phyloP scores from a whole-genome alignment of 35 echinoderm and acorn worm genomes.

The Heliocidaris erythrogramma region DNA sequence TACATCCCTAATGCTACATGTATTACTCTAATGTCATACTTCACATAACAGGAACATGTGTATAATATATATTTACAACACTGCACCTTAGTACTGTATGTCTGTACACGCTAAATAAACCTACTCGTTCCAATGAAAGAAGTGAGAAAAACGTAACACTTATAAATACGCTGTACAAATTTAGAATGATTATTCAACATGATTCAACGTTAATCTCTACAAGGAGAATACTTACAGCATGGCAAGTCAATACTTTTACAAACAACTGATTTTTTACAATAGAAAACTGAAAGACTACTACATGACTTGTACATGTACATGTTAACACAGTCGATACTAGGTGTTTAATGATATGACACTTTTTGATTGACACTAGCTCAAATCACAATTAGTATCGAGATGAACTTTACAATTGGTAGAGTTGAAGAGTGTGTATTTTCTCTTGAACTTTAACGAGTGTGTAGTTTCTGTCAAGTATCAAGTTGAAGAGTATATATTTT shows the following conservation, averaged over 20 bases:
- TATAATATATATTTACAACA: conserved; percentile 5
- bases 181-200: neutral
- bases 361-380: no score
- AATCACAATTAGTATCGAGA: no score
- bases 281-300: neutral
- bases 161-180: neutral
- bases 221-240: neutral
- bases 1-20: neutral
- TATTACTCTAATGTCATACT: neutral
- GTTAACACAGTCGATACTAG: neutral
- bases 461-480: no score
- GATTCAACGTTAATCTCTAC: neutral
- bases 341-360: neutral
- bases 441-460: no score
- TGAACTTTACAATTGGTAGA: no score
- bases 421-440: no score
- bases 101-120: neutral
- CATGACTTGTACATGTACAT: neutral
- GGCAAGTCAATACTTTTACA: neutral
- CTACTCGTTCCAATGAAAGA: neutral
- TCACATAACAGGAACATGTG: neutral
- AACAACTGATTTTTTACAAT: neutral
- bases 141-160: neutral
- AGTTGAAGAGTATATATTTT: no score
- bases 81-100: neutral